These are phyloP conservation scores for Octodon degus DNA, from an alignment of 2,113 vertebrate species.

Conservation along the genomic window DNA sequence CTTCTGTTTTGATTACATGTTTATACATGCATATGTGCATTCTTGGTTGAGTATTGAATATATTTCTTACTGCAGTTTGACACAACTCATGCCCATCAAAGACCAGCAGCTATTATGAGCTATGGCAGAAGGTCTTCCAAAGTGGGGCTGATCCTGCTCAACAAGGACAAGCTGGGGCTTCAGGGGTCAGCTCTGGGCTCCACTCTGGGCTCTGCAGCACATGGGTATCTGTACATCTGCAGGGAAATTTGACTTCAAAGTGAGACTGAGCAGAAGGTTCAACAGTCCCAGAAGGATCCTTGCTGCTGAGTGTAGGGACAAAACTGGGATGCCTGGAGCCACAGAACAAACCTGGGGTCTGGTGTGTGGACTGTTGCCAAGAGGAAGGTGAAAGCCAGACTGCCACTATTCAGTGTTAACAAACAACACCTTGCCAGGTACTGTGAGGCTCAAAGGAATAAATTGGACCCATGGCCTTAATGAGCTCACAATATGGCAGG, in stretches of 20 bases:
- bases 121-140: neutral
- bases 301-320: neutral
- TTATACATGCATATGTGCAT: neutral
- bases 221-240: neutral
- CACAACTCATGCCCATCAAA: neutral
- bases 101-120: neutral
- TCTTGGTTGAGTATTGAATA: neutral
- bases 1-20: neutral
- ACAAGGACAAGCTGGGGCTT: neutral
- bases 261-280: neutral
- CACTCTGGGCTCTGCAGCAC: neutral
- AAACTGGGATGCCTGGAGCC: neutral
- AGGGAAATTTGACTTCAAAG: neutral
- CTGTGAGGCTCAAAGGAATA: neutral
- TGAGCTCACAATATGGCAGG: neutral
- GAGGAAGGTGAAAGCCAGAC: neutral
- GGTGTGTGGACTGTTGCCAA: neutral
- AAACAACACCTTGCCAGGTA: neutral
- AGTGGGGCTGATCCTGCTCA: neutral
- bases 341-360: neutral
- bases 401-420: neutral
- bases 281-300: neutral
- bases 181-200: neutral
- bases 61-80: neutral
- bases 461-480: neutral